A percentile compares a stretch with the other conserved stretches of the same genome.
These are phyloP conservation scores for Morone saxatilis DNA, from an alignment of 2,113 vertebrate genomes.

Conservation along the genomic window DNA sequence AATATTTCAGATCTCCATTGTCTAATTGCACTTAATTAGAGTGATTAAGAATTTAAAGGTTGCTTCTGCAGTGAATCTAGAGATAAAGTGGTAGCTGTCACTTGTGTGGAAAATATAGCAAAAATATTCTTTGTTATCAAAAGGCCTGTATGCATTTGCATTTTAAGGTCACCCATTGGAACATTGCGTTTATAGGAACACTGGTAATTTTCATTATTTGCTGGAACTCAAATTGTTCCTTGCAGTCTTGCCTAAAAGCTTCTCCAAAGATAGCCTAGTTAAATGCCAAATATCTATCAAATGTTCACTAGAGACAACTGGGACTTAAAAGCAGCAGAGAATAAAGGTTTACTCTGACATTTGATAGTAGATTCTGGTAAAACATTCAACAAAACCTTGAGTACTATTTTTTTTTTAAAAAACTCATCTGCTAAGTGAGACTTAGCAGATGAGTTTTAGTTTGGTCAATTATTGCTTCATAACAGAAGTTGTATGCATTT, in stretches of 20 bases:
- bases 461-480: no score
- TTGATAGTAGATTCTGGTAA: no score
- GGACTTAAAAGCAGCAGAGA: background rate
- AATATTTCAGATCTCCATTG: slow-evolving; percentile 72
- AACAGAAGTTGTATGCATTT: no score
- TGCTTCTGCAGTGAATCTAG: slow-evolving; percentile 40
- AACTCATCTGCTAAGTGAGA: no score
- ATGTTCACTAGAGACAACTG: background rate
- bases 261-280: slow-evolving; percentile 12
- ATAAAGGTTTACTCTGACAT: no score
- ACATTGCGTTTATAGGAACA: background rate
- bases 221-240: slow-evolving; percentile 8
- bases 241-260: slow-evolving; percentile 16
- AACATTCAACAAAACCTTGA: no score
- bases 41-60: slow-evolving; percentile 72
- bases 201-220: slow-evolving; percentile 30
- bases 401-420: no score
- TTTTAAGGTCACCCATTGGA: slow-evolving; percentile 44
- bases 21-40: slow-evolving; percentile 76
- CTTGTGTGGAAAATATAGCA: slow-evolving; percentile 41
- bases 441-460: no score
- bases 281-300: slow-evolving; percentile 28
- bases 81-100: slow-evolving; percentile 56
- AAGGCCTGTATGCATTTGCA: slow-evolving; percentile 23
- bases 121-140: slow-evolving; percentile 22